Evolutionary conservation across 1,140 invertebrate genomes (phyloP), one percentile per base, ranked within the genome.

Genomic region (Onthophagus taurus): DNA sequence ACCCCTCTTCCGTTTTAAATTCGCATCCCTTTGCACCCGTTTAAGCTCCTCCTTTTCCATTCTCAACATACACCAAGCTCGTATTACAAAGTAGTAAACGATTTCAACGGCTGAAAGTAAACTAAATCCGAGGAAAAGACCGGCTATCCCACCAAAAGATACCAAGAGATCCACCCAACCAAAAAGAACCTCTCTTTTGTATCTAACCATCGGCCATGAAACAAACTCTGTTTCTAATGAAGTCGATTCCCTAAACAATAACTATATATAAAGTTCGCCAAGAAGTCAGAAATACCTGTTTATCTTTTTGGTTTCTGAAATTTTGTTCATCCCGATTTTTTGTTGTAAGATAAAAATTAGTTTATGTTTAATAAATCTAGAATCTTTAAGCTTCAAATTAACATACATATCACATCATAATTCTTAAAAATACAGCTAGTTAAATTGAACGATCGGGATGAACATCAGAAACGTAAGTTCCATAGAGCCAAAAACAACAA

Each of bases 121-220:
- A 12, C 80, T 83, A 59, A 83, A 85, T 0, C 82, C 83, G 0
- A 85, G 60, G 60, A 85, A 85, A 2, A 85, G 67, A 6, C 83
- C 81, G 5, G 81, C 81, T 42, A 85, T 83, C 19, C 81, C 81
- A 20, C 79, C 78, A 54, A 81, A 82, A 11, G 79, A 76, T 23
- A 81, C 78, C 80, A 85, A 55, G 29, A 85, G 66, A 67, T 85
- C 82, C 0, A 85, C 77, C 80, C 81, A 84, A 31, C 82, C 82
- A 54, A 85, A 85, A 13, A 82, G 66, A 2, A 85, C 80, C 59
- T 84, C 79, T 16, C 81, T 70, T 54, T 81, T 83, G 53, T 81
- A 85, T 3, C 76, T 62, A 7, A 83, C 75, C 67, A 80, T 78
- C 1, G 81, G 81, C 81, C 81, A 84, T 1, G 76, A 78, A 1